Evolutionary conservation across 2,888 invertebrate species (phyloP).

Genomic region (Ceraclea dissimilis): DNA sequence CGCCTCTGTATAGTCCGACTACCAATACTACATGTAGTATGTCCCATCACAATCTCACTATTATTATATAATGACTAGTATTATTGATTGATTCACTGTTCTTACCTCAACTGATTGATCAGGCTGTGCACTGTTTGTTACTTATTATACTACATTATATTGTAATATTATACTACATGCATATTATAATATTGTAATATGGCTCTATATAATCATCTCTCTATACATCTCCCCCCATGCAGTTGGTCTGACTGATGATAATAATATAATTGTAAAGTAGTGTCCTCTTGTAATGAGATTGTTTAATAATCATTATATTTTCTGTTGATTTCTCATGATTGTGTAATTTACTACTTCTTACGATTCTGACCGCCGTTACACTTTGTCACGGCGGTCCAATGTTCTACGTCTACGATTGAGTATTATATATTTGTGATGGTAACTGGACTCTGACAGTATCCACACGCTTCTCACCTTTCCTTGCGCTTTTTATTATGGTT

Average conservation of each 20-base stretch:
- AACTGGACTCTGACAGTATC: slow-evolving; percentile 39
- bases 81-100: too few species aligned
- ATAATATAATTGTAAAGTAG: neutral
- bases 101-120: neutral
- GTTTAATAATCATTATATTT: neutral
- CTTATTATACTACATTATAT: neutral
- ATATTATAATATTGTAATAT: neutral
- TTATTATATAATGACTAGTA: too few species aligned
- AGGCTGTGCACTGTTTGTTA: neutral
- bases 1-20: too few species aligned
- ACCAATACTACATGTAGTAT: too few species aligned
- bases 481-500: neutral
- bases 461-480: slow-evolving; percentile 39
- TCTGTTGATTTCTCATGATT: too few species aligned
- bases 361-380: too few species aligned
- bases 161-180: neutral
- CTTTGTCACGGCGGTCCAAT: slow-evolving; percentile 19
- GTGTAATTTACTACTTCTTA: too few species aligned
- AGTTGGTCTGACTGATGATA: neutral
- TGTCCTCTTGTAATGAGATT: neutral
- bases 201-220: neutral
- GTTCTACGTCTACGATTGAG: slow-evolving; percentile 28
- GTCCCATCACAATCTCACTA: slow-evolving; percentile 1
- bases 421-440: slow-evolving; percentile 27
- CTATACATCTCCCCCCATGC: neutral